Evolutionary conservation across 2,113 vertebrate genomes (phyloP), one percentile per base, ranked within the genome.

Genomic region (Callospermophilus lateralis): DNA sequence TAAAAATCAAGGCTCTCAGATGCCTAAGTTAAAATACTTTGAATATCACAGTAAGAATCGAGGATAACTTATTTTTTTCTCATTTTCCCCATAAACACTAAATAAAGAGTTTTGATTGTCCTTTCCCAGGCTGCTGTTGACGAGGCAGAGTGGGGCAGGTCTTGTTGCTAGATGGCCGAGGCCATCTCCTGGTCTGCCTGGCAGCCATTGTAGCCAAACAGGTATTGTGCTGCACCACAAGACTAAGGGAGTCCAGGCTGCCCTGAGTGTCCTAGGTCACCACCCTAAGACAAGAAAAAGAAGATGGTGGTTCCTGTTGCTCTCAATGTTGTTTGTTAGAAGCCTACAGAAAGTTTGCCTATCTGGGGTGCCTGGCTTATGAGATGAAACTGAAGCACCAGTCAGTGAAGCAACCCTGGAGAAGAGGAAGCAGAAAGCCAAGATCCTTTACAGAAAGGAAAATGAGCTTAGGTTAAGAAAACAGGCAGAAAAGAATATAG

Each of bases 331-430:
- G 99, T 99, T 87, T 99, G 99, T 1, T 98, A 99, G 98, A 99
- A 99, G 98, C 99, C 99, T 22, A 99, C 99, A 3, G 99, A 79
- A 99, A 99, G 99, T 99, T 99, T 89, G 99, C 99, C 8, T 98
- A 99, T 42, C 98, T 99, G 17, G 99, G 99, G 0, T 99, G 99
- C 80, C 98, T 99, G 98, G 99, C 99, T 4, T 99, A 99, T 15
- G 99, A 99, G 98, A 99, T 99, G 20, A 99, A 99, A 95, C 99
- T 99, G 99, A 99, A 99, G 93, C 99, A 99, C 98, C 99, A 99
- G 97, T 99, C 99, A 0, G 99, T 99, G 95, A 99, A 15, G 99
- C 99, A 84, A 99, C 99, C 4, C 97, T 99, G 93, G 99, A 99
- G 97, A 99, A 58, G 55, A 58, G 20, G 55, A 24, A 58, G 20